These are phyloP conservation scores for Cheilosia vernalis DNA, from an alignment of 2,888 invertebrate genomes.

Conservation along the genomic window DNA sequence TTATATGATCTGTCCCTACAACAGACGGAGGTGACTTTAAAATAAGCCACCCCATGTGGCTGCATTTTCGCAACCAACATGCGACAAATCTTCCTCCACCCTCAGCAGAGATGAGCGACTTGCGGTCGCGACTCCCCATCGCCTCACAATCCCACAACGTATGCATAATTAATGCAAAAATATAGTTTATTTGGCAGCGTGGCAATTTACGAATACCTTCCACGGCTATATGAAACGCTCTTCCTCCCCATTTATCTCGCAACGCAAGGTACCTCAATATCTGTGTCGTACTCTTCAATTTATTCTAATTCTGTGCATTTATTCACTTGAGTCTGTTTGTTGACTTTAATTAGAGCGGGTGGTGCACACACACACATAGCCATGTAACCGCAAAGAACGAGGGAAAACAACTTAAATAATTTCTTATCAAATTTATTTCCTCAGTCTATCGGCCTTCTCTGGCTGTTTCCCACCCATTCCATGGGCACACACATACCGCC, in stretches of 20 bases:
- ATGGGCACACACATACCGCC: neutral
- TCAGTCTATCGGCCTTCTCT: neutral
- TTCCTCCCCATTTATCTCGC: neutral
- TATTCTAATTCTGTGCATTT: conserved; percentile 74
- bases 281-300: conserved; percentile 68
- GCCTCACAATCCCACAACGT: conserved; percentile 16
- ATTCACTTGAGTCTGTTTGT: conserved; percentile 72
- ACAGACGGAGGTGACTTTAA: neutral
- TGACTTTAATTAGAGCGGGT: conserved; percentile 75
- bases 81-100: conserved; percentile 52
- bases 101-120: conserved; percentile 15
- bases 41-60: neutral
- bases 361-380: conserved; percentile 41
- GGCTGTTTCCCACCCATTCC: neutral
- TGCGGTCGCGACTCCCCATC: neutral
- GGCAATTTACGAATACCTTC: conserved; percentile 53
- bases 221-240: conserved; percentile 1
- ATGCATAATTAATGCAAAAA: conserved; percentile 62
- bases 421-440: conserved; percentile 60
- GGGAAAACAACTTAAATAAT: conserved; percentile 46
- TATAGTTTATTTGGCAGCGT: conserved; percentile 41
- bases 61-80: conserved; percentile 3
- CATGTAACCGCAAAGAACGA: neutral
- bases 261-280: conserved; percentile 30
- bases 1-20: neutral